Percentiles rank a stretch among this genome's conserved stretches.
Evolutionary conservation across 1,140 invertebrate genomes (phyloP).

Genomic region (Oscheius sp.): DNA sequence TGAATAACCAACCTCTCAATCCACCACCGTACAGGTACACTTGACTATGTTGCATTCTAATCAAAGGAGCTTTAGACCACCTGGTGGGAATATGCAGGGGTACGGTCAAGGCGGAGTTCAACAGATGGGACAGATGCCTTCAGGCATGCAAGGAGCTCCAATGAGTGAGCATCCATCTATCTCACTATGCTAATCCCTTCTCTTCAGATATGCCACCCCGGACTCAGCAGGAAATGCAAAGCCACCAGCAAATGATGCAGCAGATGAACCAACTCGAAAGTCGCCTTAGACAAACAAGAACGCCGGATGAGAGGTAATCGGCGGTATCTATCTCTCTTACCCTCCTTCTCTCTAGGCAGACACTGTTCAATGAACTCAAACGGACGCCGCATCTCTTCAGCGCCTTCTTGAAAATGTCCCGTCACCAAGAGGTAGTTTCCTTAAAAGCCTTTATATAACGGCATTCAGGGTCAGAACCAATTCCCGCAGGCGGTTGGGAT

Average conservation of each 20-base stretch:
- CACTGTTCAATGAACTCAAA: constrained; percentile 44
- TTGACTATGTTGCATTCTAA: background rate
- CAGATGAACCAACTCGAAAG: constrained; percentile 6
- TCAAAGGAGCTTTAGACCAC: background rate
- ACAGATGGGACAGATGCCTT: background rate
- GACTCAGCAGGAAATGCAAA: constrained; percentile 32
- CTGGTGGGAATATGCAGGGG: background rate
- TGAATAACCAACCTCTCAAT: background rate
- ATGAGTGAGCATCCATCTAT: background rate
- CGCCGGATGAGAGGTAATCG: constrained; percentile 30
- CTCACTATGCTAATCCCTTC: background rate
- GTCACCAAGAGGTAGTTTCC: too few species aligned
- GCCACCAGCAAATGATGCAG: constrained; percentile 11
- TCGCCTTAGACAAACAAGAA: constrained; percentile 33
- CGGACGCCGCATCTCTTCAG: constrained; percentile 51
- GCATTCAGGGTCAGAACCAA: too few species aligned
- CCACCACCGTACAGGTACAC: background rate
- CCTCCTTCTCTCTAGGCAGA: too few species aligned
- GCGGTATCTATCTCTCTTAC: too few species aligned
- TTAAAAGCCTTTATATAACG: too few species aligned
- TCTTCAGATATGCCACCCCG: background rate
- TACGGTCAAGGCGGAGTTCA: background rate
- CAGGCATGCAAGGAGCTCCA: background rate
- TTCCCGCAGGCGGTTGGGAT: background rate
- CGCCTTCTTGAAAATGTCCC: constrained; percentile 47